phyloP scores from a whole-genome alignment of 2,797 vertebrate species.

The Oophaga sylvatica region DNA sequence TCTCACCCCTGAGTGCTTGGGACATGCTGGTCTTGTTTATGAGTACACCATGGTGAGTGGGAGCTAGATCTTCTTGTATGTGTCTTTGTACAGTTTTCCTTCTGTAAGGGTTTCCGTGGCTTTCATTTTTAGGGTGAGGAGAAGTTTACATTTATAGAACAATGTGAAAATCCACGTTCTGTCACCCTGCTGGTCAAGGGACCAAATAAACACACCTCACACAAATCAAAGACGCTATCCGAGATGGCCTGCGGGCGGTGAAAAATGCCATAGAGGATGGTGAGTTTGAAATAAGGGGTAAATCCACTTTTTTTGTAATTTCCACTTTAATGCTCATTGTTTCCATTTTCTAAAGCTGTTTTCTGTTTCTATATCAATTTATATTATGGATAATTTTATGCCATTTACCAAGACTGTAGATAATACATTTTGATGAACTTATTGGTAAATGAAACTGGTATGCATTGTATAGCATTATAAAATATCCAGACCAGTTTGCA shows the following conservation, averaged over 20 bases:
- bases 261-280: slow-evolving; percentile 97
- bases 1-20: slow-evolving; percentile 87
- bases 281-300: slow-evolving; percentile 65
- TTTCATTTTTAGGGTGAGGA: slow-evolving; percentile 86
- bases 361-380: no score
- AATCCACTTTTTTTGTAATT: background rate
- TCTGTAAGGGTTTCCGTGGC: background rate
- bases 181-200: slow-evolving; percentile 89
- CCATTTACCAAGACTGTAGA: no score
- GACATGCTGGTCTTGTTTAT: slow-evolving; percentile 89
- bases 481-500: no score
- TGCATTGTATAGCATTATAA: no score
- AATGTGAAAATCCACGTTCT: slow-evolving; percentile 91
- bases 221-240: slow-evolving; percentile 94
- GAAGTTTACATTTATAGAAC: slow-evolving; percentile 89
- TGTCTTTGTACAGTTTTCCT: background rate
- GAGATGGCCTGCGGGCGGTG: slow-evolving; percentile 92
- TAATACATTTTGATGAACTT: no score
- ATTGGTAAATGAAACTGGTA: no score
- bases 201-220: slow-evolving; percentile 96
- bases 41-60: slow-evolving; percentile 90
- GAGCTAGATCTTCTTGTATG: background rate
- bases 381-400: no score
- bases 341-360: no score
- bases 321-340: background rate